Percentiles rank a stretch among this genome's conserved stretches.
Conservation (phyloP, 1,140 invertebrate genomes). For the Lineus longissimus region DNA sequence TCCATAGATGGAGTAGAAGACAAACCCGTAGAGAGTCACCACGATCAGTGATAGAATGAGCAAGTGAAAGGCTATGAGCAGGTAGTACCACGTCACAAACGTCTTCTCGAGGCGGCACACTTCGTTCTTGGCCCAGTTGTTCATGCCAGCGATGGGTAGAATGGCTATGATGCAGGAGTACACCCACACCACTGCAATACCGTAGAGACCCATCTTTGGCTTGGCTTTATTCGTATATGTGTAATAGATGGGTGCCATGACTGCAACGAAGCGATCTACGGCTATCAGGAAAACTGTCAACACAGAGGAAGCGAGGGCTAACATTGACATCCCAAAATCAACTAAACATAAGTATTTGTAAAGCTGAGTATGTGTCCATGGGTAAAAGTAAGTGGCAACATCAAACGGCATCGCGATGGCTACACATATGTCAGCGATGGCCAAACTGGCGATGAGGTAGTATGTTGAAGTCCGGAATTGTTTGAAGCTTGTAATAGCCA, state of each 20-base stretch:
- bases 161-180: slow-evolving; percentile 13
- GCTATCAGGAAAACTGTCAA: slow-evolving; percentile 22
- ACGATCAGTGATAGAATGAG: slow-evolving; percentile 21
- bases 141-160: slow-evolving; percentile 17
- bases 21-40: slow-evolving; percentile 18
- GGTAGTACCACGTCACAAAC: slow-evolving; percentile 12
- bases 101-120: slow-evolving; percentile 24
- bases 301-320: slow-evolving; percentile 22
- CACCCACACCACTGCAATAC: slow-evolving; percentile 19
- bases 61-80: slow-evolving; percentile 10
- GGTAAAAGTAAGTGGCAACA: slow-evolving; percentile 22
- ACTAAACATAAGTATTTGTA: slow-evolving; percentile 19
- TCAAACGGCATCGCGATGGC: slow-evolving; percentile 22
- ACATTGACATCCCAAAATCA: slow-evolving; percentile 19
- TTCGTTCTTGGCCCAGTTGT: slow-evolving; percentile 9
- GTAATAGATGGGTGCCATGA: slow-evolving; percentile 21
- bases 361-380: slow-evolving; percentile 10
- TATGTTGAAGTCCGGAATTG: slow-evolving; percentile 20
- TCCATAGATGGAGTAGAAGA: slow-evolving; percentile 17
- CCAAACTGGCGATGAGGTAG: slow-evolving; percentile 26
- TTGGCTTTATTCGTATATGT: slow-evolving; percentile 16
- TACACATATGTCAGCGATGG: slow-evolving; percentile 21
- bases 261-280: slow-evolving; percentile 22
- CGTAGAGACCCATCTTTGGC: slow-evolving; percentile 7
- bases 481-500: slow-evolving; percentile 14